These are phyloP conservation scores for Marmota flaviventris DNA, from an alignment of 2,113 vertebrate species.

Conservation along the genomic window DNA sequence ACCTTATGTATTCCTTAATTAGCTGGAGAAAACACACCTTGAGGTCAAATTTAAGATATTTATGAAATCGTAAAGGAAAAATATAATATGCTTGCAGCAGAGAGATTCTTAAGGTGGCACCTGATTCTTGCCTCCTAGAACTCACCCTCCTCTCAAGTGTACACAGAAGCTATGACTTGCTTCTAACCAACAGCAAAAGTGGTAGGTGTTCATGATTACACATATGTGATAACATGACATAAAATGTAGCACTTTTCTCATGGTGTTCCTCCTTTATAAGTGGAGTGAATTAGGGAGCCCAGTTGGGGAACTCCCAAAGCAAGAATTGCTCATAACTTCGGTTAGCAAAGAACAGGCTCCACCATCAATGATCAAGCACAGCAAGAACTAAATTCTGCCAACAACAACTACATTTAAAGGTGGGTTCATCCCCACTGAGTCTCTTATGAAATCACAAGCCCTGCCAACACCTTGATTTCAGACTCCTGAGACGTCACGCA, in stretches of 20 bases:
- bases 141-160: neutral
- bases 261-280: neutral
- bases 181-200: neutral
- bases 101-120: neutral
- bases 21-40: neutral
- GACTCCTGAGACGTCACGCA: neutral
- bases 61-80: neutral
- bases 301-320: neutral
- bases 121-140: neutral
- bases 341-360: neutral
- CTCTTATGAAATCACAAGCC: neutral
- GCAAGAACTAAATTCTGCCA: neutral
- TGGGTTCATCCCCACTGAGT: neutral
- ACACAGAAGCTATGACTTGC: neutral
- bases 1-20: neutral
- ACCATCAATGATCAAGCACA: neutral
- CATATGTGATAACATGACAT: neutral
- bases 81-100: neutral
- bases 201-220: neutral
- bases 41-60: constrained; percentile 12
- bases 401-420: neutral
- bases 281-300: neutral
- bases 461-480: neutral
- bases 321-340: neutral
- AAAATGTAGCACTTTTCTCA: neutral